Evolutionary conservation across 2,888 invertebrate species (phyloP), one percentile per base, ranked within the genome.

Genomic region (Eupithecia pulchellata): DNA sequence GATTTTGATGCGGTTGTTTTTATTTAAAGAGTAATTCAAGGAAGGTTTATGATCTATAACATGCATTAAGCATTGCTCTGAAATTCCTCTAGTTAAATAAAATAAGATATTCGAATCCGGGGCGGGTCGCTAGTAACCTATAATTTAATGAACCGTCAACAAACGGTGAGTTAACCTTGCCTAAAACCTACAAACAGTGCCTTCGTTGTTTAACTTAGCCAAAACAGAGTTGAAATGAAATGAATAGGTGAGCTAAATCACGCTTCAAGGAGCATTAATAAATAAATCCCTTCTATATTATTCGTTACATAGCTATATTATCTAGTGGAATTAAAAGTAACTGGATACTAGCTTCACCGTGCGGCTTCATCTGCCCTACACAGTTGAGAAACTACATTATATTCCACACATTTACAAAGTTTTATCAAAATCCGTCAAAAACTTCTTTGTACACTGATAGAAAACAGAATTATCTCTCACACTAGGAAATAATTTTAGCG

Each of bases 401-500:
- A 27, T 14, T 27, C 55, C 14, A 55, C 27, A 55, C 4, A 55
- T 29, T 4, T 57, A 1, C 17, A 27, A 4, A 57, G 27, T 17
- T 29, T 20, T 29, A 17, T 29, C 57, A 57, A 27, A 27, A 55
- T 17, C 29, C 17, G 57, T 57, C 14, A 4, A 5, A 17, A 13
- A 17, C 60, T 32, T 36, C 13, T 25, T 13, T 32, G 13, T 11
- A 36, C 34, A 61, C 8, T 11, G 20, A 20, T 57, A 57, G 57
- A 57, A 29, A 57, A 57, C 17, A 57, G 57, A 34, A 36, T 29
- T 32, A 32, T 25, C 61, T 34, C 20, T 61, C 13, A 11, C 61
- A 20, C 25, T 61, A 61, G 61, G 61, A 34, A 60, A 25, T 61
- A 36, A 61, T 61, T 61, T 36, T 20, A 11, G 32, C 20, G 4